Evolutionary conservation across 2,797 vertebrate species (phyloP).

Genomic region (Macrochelys suwanniensis): DNA sequence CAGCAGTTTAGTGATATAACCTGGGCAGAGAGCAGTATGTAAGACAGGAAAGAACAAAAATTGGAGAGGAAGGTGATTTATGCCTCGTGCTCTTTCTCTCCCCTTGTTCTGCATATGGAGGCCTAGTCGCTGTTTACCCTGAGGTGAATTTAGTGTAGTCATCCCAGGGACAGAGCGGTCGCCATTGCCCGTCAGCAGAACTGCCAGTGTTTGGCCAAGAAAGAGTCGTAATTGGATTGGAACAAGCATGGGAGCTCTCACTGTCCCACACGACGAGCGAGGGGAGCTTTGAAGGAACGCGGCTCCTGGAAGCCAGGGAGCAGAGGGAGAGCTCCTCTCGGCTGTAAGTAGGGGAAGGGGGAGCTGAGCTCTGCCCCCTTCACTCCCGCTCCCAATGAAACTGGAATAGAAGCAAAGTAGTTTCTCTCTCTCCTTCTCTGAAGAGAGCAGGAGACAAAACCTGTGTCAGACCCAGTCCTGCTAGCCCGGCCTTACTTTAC

Average conservation of each 20-base stretch:
- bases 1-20: background rate
- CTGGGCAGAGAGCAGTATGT: background rate
- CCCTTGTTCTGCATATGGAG: background rate
- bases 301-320: background rate
- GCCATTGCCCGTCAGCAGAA: rapidly evolving
- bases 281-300: background rate
- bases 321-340: background rate
- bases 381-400: background rate
- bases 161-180: background rate
- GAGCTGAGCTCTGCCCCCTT: background rate
- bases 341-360: background rate
- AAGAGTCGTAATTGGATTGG: background rate
- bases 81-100: background rate
- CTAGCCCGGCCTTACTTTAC: background rate
- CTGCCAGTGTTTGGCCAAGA: background rate
- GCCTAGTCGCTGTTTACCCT: background rate
- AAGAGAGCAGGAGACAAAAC: background rate
- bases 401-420: background rate
- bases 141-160: background rate
- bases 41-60: background rate
- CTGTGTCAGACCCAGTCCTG: background rate
- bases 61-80: rapidly evolving
- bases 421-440: background rate
- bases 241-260: background rate
- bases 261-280: background rate